A percentile compares a stretch with the other conserved stretches of the same genome.
phyloP scores from a whole-genome alignment of 2,797 vertebrate genomes.

The Sylvia borin region DNA sequence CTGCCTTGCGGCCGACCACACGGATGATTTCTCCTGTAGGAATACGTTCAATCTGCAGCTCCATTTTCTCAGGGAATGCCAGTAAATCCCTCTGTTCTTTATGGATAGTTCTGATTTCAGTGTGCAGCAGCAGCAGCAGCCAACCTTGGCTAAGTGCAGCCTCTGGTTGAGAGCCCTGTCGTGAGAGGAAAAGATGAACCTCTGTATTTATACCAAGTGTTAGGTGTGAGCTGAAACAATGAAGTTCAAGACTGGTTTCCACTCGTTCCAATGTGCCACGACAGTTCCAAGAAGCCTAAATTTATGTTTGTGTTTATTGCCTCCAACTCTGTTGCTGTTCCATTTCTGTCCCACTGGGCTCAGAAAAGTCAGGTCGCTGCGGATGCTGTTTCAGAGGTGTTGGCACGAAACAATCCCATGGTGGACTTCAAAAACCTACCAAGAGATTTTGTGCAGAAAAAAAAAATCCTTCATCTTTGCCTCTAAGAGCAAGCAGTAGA shows the following conservation, averaged over 20 bases:
- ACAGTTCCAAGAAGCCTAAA: conserved; percentile 63
- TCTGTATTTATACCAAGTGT: conserved; percentile 61
- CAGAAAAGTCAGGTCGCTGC: conserved; percentile 50
- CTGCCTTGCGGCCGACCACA: conserved; percentile 60
- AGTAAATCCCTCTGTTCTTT: not conserved
- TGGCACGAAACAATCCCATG: conserved; percentile 19
- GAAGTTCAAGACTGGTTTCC: conserved; percentile 62
- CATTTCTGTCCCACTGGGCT: conserved; percentile 64
- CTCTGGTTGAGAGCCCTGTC: conserved; percentile 39
- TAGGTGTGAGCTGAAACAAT: conserved; percentile 64
- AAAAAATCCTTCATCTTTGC: conserved; percentile 30
- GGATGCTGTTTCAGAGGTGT: conserved; percentile 57
- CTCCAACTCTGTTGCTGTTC: conserved; percentile 61
- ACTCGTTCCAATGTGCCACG: conserved; percentile 27
- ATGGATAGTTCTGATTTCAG: not conserved
- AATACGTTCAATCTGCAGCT: conserved; percentile 71
- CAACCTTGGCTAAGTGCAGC: not conserved
- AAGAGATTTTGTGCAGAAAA: conserved; percentile 47
- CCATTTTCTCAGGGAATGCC: conserved; percentile 56
- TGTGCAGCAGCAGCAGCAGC: not conserved
- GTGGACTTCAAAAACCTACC: not conserved
- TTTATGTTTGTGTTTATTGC: conserved; percentile 65
- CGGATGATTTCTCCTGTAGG: conserved; percentile 80
- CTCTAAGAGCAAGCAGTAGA: conserved; percentile 17
- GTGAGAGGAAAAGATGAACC: conserved; percentile 55